These are phyloP conservation scores for Amiota mariae DNA, from an alignment of 2,888 invertebrate genomes.

Conservation along the genomic window DNA sequence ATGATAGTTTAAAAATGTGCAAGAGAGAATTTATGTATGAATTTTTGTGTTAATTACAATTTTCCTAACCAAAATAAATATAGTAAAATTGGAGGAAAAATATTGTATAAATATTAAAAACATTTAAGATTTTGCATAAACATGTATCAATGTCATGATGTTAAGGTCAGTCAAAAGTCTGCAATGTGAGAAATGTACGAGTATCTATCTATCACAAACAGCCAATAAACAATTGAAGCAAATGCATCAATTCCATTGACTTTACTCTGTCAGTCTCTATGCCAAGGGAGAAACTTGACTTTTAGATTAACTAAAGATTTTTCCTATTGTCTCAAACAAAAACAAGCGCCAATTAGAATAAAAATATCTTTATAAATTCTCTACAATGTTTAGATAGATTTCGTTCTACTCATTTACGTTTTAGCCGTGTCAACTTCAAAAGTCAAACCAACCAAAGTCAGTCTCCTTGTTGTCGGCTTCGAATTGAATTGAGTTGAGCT, in stretches of 20 bases:
- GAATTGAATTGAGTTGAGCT: too few relatives aligned
- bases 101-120: constrained; percentile 6
- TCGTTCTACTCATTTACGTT: constrained; percentile 48
- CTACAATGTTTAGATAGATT: constrained; percentile 35
- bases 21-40: constrained; percentile 1
- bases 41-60: constrained; percentile 39
- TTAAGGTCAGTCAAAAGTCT: background rate
- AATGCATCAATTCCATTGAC: too few relatives aligned
- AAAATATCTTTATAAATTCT: background rate
- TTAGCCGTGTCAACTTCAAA: constrained; percentile 40
- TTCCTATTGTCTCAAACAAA: constrained; percentile 18
- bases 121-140: constrained; percentile 48
- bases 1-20: background rate
- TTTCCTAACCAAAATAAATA: too few relatives aligned
- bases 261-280: too few relatives aligned
- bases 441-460: constrained; percentile 6
- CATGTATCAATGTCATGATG: constrained; percentile 59
- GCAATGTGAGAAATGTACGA: too few relatives aligned
- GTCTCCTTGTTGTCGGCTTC: background rate
- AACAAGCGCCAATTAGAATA: constrained; percentile 65
- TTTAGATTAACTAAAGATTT: too few relatives aligned
- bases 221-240: too few relatives aligned
- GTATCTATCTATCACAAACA: background rate
- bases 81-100: too few relatives aligned
- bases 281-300: too few relatives aligned